Conservation (phyloP, 1,140 invertebrate species). For the Akabosia matsudoensis region DNA sequence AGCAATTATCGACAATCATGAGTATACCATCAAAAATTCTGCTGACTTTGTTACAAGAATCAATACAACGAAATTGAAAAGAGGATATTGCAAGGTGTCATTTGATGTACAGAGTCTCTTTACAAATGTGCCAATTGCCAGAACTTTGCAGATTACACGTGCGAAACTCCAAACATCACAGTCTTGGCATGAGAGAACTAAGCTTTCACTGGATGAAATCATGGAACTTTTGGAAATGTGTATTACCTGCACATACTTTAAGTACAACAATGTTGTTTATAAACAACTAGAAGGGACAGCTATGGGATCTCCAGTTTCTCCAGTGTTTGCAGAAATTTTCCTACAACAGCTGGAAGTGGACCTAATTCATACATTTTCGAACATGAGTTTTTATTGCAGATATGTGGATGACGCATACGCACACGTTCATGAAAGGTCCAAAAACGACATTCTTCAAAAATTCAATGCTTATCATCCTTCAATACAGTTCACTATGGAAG, state of each 20-base stretch:
- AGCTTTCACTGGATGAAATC: neutral
- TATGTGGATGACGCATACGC: conserved; percentile 27
- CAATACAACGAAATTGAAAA: neutral
- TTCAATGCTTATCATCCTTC: conserved; percentile 21
- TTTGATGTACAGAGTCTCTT: neutral
- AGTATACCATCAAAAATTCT: neutral
- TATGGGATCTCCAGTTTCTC: conserved; percentile 36
- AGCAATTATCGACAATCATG: neutral
- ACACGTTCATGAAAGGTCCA: neutral
- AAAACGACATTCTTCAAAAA: conserved; percentile 22
- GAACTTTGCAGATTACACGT: neutral
- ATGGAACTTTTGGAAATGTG: conserved; percentile 18
- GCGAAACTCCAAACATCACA: neutral
- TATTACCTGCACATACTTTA: conserved; percentile 26
- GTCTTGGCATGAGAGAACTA: neutral
- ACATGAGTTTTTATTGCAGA: neutral
- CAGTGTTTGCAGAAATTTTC: conserved; percentile 31
- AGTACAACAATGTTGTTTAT: conserved; percentile 27
- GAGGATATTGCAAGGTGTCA: neutral
- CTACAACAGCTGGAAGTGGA: conserved; percentile 34
- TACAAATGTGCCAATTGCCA: neutral
- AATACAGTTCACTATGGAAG: conserved; percentile 30
- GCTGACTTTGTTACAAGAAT: neutral
- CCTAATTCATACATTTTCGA: neutral
- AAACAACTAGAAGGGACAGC: conserved; percentile 31